phyloP scores from a whole-genome alignment of 2,888 invertebrate species.

The Xanthia icteritia region DNA sequence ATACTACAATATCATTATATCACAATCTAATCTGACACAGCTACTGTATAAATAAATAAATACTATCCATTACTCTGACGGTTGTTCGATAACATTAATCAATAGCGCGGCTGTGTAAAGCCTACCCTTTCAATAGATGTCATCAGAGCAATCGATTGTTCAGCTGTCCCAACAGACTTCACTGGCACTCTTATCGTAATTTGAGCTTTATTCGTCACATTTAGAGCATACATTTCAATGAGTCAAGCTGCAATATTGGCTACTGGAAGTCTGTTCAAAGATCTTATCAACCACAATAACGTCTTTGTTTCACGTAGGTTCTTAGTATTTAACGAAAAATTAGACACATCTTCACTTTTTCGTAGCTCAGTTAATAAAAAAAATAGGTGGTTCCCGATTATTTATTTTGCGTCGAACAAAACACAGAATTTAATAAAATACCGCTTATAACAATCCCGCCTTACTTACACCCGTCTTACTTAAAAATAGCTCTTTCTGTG shows the following conservation, averaged over 20 bases:
- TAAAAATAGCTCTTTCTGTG: too few species aligned
- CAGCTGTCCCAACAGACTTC: not conserved
- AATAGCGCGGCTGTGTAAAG: constrained; percentile 22
- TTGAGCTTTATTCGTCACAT: not conserved
- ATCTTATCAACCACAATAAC: constrained; percentile 6
- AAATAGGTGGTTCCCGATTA: not conserved
- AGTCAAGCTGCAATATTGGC: not conserved
- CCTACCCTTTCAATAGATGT: constrained; percentile 43
- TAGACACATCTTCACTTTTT: not conserved
- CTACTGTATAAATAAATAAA: not conserved
- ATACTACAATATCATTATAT: not conserved
- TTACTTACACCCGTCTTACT: too few species aligned
- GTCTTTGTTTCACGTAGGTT: not conserved
- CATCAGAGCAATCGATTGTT: constrained; percentile 23
- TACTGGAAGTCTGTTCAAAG: not conserved
- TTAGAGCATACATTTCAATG: constrained; percentile 1
- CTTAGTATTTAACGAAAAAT: not conserved
- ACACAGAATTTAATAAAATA: not conserved
- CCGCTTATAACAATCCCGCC: too few species aligned
- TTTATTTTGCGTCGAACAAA: not conserved
- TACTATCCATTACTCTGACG: not conserved
- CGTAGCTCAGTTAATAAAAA: not conserved
- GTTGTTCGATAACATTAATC: constrained; percentile 18
- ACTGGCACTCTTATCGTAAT: not conserved
- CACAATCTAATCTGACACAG: too few species aligned